Conservation (phyloP, 2,113 vertebrate species). For the human region GRCh38 chr5:96728001-96728500, state of each 20-base stretch:
- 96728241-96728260: background rate
- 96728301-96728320: background rate
- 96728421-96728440: background rate
- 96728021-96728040: background rate
- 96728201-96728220: background rate
- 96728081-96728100: background rate
- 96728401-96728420: background rate
- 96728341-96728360: background rate
- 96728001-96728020: background rate
- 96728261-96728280: background rate
- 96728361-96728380: background rate
- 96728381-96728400: background rate
- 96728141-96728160: background rate
- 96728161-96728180: background rate
- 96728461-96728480: background rate
- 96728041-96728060: background rate
- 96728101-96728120: background rate
- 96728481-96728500: too few relatives aligned
- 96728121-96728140: background rate
- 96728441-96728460: background rate
- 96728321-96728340: background rate
- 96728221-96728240: background rate
- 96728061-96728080: background rate
- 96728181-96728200: background rate
- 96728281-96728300: background rate